Percentiles rank a stretch among this genome's conserved stretches.
phyloP scores from a whole-genome alignment of 23 tunicate species.

The Diplosoma virens region DNA sequence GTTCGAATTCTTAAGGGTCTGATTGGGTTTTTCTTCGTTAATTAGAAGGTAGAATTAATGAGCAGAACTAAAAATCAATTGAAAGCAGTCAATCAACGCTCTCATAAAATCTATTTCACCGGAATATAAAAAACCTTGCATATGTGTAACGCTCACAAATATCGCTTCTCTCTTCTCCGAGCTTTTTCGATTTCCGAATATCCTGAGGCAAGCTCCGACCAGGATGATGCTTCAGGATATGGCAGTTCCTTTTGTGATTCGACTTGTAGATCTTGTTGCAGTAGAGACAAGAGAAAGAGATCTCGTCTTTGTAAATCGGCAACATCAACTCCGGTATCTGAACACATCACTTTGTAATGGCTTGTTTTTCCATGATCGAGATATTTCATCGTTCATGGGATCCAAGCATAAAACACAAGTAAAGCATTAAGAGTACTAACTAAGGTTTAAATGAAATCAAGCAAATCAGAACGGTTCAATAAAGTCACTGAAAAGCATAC shows the following conservation, averaged over 20 bases:
- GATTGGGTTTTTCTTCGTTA: too few relatives aligned
- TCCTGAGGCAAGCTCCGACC: conserved; percentile 41
- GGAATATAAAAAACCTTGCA: not conserved
- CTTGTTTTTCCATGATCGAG: not conserved
- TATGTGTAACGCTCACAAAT: not conserved
- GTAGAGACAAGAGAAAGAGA: conserved; percentile 55
- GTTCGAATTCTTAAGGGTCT: too few relatives aligned
- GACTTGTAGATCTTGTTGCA: conserved; percentile 72
- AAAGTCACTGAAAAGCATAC: too few relatives aligned
- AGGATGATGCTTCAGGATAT: conserved; percentile 68
- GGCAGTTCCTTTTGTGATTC: conserved; percentile 45
- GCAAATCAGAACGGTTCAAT: too few relatives aligned
- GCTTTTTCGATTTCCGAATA: conserved; percentile 3
- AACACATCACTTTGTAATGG: not conserved
- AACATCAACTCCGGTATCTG: conserved; percentile 38
- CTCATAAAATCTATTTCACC: not conserved
- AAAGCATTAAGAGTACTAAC: not conserved
- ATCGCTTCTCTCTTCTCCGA: not conserved
- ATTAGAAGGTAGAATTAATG: too few relatives aligned
- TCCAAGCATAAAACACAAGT: not conserved
- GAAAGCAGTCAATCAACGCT: too few relatives aligned
- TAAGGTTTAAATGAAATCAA: not conserved
- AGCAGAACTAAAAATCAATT: too few relatives aligned
- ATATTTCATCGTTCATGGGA: not conserved
- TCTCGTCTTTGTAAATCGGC: conserved; percentile 42